A percentile compares a stretch with the other conserved stretches of the same genome.
These are phyloP conservation scores for Callithrix jacchus DNA, from an alignment of 2,113 vertebrate species.

Conservation along the genomic window DNA sequence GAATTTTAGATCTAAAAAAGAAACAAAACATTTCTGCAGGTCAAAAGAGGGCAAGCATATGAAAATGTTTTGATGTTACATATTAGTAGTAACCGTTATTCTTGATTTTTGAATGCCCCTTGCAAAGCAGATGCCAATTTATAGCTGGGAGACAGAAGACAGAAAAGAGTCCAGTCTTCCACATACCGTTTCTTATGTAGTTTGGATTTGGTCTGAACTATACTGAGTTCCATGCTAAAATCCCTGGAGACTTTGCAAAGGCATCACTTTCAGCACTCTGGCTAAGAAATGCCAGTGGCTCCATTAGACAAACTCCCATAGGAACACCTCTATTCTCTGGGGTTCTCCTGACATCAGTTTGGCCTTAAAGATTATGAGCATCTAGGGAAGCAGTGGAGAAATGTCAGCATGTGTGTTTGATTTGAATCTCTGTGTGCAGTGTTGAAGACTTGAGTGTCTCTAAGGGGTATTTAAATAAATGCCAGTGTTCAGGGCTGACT, in stretches of 20 bases:
- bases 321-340: background rate
- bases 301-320: constrained; percentile 19
- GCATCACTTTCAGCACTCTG: background rate
- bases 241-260: background rate
- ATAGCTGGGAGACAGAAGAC: background rate
- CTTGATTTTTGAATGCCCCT: background rate
- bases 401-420: background rate
- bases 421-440: background rate
- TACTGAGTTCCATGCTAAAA: background rate
- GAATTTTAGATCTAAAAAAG: background rate
- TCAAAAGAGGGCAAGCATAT: background rate
- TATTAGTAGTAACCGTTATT: background rate
- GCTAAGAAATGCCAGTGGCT: constrained; percentile 41
- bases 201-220: background rate
- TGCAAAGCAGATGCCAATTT: background rate
- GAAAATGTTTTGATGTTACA: background rate
- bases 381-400: background rate
- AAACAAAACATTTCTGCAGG: background rate
- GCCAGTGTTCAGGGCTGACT: background rate
- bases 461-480: constrained; percentile 43
- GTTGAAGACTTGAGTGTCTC: background rate
- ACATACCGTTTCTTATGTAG: background rate
- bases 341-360: background rate
- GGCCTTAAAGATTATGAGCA: constrained; percentile 43
- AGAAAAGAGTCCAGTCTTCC: background rate